Percentiles rank a stretch among this genome's conserved stretches.
Evolutionary conservation across 2,113 vertebrate genomes (phyloP).

Genomic region (Enhydra lutris): DNA sequence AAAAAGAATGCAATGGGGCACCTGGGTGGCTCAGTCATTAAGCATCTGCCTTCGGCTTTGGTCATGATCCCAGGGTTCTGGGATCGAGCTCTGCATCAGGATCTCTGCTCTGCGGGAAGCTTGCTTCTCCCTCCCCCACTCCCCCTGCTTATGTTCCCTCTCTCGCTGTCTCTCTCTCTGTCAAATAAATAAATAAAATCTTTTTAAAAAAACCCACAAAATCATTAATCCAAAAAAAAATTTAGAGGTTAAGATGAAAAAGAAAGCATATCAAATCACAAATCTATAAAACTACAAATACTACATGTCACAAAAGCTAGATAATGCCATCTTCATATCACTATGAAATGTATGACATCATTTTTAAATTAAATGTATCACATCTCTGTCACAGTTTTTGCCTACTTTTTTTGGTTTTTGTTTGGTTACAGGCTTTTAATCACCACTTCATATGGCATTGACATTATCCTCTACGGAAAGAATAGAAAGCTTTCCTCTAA

Average conservation of each 20-base stretch:
- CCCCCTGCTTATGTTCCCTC: no score
- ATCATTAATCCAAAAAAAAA: constrained; percentile 3
- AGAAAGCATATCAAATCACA: constrained; percentile 20
- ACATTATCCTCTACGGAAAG: neutral
- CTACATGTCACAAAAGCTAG: constrained; percentile 22
- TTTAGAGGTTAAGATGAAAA: constrained; percentile 1
- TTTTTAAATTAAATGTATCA: neutral
- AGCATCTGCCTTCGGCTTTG: no score
- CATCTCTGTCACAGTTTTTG: neutral
- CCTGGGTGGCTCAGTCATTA: no score
- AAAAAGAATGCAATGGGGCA: neutral
- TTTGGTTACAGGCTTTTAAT: neutral
- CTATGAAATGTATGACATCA: neutral
- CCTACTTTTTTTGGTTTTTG: neutral
- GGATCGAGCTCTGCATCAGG: no score
- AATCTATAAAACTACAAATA: constrained; percentile 6
- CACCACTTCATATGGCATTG: neutral
- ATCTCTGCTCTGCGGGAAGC: no score
- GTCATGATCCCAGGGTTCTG: no score
- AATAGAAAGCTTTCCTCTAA: neutral
- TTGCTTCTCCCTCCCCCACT: no score
- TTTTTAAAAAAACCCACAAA: neutral
- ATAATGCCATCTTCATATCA: neutral
- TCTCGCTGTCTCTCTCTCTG: no score
- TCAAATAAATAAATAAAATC: no score